Base-by-base conservation (phyloP, 2,888 invertebrate species). In the Dorcus hopei region DNA sequence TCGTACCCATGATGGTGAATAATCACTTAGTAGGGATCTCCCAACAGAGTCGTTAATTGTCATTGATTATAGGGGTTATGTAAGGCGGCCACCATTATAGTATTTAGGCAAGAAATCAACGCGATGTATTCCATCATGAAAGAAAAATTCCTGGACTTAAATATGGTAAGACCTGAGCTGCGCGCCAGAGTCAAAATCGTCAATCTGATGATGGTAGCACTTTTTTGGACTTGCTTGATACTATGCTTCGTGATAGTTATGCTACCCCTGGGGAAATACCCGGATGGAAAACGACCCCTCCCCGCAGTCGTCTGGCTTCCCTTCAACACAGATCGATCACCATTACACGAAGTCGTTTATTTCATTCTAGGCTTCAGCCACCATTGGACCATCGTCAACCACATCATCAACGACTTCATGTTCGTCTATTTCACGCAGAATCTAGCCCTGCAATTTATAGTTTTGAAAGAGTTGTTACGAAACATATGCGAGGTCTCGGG, bases 371-470 rank as follows among this genome's bases (percentile, higher is more conserved):
- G 52, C 2, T 16, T 57, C 5, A 59, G 57, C 39, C 53, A 57
- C 9, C 41, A 54, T 14, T 6, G 59, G 47, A 54, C 53, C 19
- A 52, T 62, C 3, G 3, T 59, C 9, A 40, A 40, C 3, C 52
- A 59, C 45, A 39, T 49, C n/a, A 49, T 54, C 47, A 57, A 49
- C 16, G 62, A 62, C 40, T 50, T 47, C 11, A 6, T 53, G 11
- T 62, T 54, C 49, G 47, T 62, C 9, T 62, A 62, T 48, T 54
- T 62, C 23, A 49, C 57, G 2, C 62, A 62, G 49, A 54, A 54
- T 26, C 14, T 62, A 19, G 48, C 59, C 6, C 52, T 49, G 6
- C 62, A 62, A 47, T 59, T 57, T 48, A 38, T 48, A 5, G 39
- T 62, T 8, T 42, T 62, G n/a, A 54, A 57, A 42, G 11, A 52